Base-by-base conservation (phyloP, 30 jellyfish, hydroid and myxozoan species). In the Cassiopea xamachana region DNA sequence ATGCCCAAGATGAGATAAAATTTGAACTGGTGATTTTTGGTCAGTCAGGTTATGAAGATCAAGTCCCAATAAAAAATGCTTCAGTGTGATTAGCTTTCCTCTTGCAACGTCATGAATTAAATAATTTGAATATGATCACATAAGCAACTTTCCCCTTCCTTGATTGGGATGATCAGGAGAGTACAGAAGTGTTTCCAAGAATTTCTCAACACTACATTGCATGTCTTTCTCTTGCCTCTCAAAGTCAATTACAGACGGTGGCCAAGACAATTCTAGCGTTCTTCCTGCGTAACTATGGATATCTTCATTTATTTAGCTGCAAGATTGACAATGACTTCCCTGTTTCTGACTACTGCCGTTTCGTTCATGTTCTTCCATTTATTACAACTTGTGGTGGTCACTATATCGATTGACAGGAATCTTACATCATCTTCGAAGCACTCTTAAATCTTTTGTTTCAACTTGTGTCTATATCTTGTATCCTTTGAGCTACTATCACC, bases 1-100 rank as follows among this genome's bases (percentile, higher is more conserved):
- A 60, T 86, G 94, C 43, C 94, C 94, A 75, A 86, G 94, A 64
- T 86, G 45, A 67, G 49, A 15, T 76, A 75, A 59, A 58, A 86
- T 1, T 15, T 86, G 58, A 48, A 86, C 75, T 0, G 75, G 82
- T 60, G 5, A 16, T 60, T 74, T 75, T 10, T 73, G 75, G 39
- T 85, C 94, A 86, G 91, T 74, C 73, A 86, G 75, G 69, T 46
- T 75, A 75, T 86, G 94, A 47, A 86, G 69, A 46, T 93, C 94
- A 74, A 86, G 91, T 17, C 91, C 91, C 45, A 58, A 83, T 44
- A 75, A 48, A 49, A 86, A 86, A 75, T 75, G 94, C 60, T 86
- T 86, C 80, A 60, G 49, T 86, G 86, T 50, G 70, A 86, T 86
- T 15, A 58, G 51, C 72, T 62, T 86, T 73, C 94, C 92, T 45